phyloP scores from a whole-genome alignment of 2,113 vertebrate genomes.

The Corydoras maculifer region DNA sequence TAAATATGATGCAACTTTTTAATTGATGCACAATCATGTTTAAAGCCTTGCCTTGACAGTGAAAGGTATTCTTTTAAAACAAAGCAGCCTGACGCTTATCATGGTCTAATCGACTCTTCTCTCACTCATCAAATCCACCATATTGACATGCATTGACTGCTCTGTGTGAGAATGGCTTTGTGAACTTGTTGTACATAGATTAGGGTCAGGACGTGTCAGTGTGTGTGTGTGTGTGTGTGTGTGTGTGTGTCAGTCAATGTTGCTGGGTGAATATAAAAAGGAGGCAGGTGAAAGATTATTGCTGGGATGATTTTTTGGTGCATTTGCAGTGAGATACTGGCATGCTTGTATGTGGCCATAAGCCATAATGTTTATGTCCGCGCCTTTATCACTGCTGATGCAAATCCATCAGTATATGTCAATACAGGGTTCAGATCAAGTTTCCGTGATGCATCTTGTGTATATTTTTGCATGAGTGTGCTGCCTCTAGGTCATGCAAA shows the following conservation, averaged over 20 bases:
- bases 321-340: too few species aligned
- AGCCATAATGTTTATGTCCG: neutral
- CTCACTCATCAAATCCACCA: constrained; percentile 52
- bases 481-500: constrained; percentile 22
- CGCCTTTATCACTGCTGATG: neutral
- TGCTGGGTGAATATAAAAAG: constrained; percentile 38
- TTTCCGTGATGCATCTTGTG: constrained; percentile 28
- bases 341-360: too few species aligned
- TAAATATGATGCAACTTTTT: neutral
- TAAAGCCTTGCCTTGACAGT: constrained; percentile 45
- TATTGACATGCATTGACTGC: constrained; percentile 68
- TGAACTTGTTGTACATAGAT: constrained; percentile 62
- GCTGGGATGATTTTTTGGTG: too few species aligned
- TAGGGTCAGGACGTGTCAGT: constrained; percentile 56
- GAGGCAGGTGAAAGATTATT: neutral
- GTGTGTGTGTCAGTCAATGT: constrained; percentile 50
- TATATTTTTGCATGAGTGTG: neutral
- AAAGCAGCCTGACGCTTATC: constrained; percentile 66
- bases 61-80: constrained; percentile 61
- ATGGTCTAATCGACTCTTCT: constrained; percentile 63
- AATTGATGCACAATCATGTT: constrained; percentile 53
- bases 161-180: constrained; percentile 58
- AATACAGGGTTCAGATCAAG: constrained; percentile 22
- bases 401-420: constrained; percentile 1
- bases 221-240: constrained; percentile 26